Conservation (phyloP, 2,888 invertebrate species). For the Apoda limacodes region DNA sequence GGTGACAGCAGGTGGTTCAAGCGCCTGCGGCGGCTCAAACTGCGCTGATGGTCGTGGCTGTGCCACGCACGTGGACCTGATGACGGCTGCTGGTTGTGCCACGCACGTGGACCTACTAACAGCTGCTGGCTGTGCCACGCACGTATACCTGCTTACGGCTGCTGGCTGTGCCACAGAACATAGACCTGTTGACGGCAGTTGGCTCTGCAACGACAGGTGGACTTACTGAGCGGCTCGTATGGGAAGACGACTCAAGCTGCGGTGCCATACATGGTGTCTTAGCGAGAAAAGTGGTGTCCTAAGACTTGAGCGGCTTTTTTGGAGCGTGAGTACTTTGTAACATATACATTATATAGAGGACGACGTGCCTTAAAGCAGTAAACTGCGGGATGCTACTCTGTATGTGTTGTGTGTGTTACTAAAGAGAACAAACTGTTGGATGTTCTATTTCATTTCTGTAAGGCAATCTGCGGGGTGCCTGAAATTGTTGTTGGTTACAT, state of each 20-base stretch:
- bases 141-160: too few relatives aligned
- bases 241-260: constrained; percentile 18
- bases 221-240: constrained; percentile 13
- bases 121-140: too few relatives aligned
- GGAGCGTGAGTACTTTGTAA: constrained; percentile 5
- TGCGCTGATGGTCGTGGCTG: too few relatives aligned
- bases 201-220: too few relatives aligned
- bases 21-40: too few relatives aligned
- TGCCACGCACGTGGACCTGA: too few relatives aligned
- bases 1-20: too few relatives aligned
- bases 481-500: not conserved
- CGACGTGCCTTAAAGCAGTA: not conserved
- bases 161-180: too few relatives aligned
- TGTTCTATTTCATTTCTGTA: not conserved
- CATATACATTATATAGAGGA: not conserved
- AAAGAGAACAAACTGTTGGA: not conserved
- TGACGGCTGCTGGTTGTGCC: too few relatives aligned
- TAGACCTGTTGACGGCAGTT: too few relatives aligned
- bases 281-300: constrained; percentile 18
- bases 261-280: constrained; percentile 16
- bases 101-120: too few relatives aligned
- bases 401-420: not conserved
- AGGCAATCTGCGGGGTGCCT: constrained; percentile 1
- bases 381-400: constrained; percentile 2
- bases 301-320: constrained; percentile 13